Percentiles rank a stretch among this genome's conserved stretches.
Evolutionary conservation across 2,113 vertebrate species (phyloP).

Genomic region (Amia ocellicauda): DNA sequence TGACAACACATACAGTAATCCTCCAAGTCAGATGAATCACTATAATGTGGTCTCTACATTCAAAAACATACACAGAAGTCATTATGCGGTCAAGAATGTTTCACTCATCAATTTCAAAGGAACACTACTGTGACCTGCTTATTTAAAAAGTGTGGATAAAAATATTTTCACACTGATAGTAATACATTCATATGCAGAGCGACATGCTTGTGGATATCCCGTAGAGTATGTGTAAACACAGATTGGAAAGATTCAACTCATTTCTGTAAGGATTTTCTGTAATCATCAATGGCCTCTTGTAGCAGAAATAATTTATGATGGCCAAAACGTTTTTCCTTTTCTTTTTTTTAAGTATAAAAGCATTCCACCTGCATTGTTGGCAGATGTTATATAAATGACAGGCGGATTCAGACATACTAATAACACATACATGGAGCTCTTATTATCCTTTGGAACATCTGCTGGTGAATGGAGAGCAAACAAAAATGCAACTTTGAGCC

Average conservation of each 20-base stretch:
- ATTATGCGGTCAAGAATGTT: too few species aligned
- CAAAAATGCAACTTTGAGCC: constrained; percentile 76
- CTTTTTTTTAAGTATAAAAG: constrained; percentile 56
- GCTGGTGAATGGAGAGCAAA: constrained; percentile 83
- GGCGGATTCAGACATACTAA: constrained; percentile 65
- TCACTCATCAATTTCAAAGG: too few species aligned
- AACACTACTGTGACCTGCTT: too few species aligned
- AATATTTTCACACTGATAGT: too few species aligned
- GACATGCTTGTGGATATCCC: too few species aligned
- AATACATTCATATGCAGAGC: too few species aligned
- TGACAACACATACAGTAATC: too few species aligned
- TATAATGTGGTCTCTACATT: too few species aligned
- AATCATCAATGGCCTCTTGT: not conserved
- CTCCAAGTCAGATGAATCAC: too few species aligned
- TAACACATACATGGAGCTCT: constrained; percentile 63
- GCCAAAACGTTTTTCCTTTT: not conserved
- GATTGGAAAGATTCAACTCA: not conserved
- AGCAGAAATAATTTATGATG: not conserved
- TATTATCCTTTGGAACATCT: constrained; percentile 77
- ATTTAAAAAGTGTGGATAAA: too few species aligned
- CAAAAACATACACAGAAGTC: too few species aligned
- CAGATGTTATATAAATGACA: constrained; percentile 72
- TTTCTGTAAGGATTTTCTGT: not conserved
- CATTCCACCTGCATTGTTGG: constrained; percentile 82
- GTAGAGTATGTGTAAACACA: not conserved